Evolutionary conservation across 2,888 invertebrate species (phyloP).

Genomic region (Nephrocerus scutellatus): DNA sequence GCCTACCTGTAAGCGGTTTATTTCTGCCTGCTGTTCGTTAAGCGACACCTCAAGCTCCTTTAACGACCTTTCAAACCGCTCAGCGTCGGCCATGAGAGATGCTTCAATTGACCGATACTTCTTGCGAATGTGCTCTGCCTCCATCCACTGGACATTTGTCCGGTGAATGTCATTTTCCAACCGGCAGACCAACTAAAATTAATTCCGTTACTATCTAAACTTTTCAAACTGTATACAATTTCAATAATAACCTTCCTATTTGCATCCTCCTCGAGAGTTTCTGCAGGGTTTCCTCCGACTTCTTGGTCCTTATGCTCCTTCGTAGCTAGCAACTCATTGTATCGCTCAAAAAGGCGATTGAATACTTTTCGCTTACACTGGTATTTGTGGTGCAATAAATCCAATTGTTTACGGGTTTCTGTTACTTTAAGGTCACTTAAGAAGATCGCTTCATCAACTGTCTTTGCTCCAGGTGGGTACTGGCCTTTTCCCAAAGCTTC

Average conservation of each 20-base stretch:
- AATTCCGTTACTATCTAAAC: too few species aligned
- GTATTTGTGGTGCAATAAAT: constrained; percentile 63
- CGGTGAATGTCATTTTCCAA: constrained; percentile 77
- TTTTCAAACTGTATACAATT: too few species aligned
- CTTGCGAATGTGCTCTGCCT: constrained; percentile 70
- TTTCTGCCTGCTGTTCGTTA: constrained; percentile 63
- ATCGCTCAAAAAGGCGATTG: constrained; percentile 54
- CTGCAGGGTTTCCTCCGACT: constrained; percentile 42
- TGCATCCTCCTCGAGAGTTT: constrained; percentile 52
- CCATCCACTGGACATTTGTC: constrained; percentile 72
- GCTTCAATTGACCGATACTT: constrained; percentile 68
- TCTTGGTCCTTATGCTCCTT: constrained; percentile 48
- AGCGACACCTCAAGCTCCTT: constrained; percentile 62
- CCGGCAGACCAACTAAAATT: constrained; percentile 57
- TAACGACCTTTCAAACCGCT: constrained; percentile 66
- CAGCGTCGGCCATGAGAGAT: constrained; percentile 62
- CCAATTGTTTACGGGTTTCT: constrained; percentile 65
- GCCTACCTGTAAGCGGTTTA: constrained; percentile 62
- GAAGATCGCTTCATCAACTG: constrained; percentile 49
- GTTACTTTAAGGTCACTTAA: constrained; percentile 61
- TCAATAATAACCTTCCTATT: constrained; percentile 56
- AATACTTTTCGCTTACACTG: constrained; percentile 57
- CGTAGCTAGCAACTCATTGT: constrained; percentile 56
- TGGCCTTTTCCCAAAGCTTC: constrained; percentile 36
- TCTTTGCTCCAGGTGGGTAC: constrained; percentile 50